A percentile compares a stretch with the other conserved stretches of the same genome.
phyloP scores from a whole-genome alignment of 1,140 invertebrate genomes.

The Drosophila ambigua region DNA sequence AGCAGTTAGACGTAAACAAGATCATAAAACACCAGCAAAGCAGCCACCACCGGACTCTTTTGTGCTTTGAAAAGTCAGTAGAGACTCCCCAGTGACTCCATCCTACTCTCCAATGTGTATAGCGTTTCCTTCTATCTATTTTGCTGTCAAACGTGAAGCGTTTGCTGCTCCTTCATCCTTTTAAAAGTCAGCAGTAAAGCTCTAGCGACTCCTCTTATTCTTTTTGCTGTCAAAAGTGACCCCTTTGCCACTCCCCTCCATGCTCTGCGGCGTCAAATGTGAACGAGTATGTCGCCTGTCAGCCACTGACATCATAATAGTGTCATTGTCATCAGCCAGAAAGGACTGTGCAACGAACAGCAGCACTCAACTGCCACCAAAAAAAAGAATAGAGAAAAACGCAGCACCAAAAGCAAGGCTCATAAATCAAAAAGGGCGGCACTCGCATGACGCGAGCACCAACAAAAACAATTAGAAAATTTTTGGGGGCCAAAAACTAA shows the following conservation, averaged over 20 bases:
- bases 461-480: conserved; percentile 80
- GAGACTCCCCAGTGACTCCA: no score
- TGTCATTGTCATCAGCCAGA: conserved; percentile 70
- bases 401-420: conserved; percentile 6
- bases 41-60: no score
- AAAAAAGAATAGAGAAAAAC: conserved; percentile 18
- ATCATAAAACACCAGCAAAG: conserved; percentile 3
- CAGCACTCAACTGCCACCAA: conserved; percentile 16
- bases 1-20: conserved; percentile 26
- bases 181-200: no score
- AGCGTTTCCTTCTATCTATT: no score
- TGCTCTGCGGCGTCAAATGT: conserved; percentile 5
- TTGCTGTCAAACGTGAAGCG: no score
- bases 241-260: neutral
- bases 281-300: conserved; percentile 72
- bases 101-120: no score
- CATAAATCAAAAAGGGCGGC: conserved; percentile 66
- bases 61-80: no score
- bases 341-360: conserved; percentile 22
- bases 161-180: no score
- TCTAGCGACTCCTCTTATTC: no score
- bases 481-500: conserved; percentile 72
- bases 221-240: no score
- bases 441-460: conserved; percentile 46
- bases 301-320: conserved; percentile 77